phyloP scores from a whole-genome alignment of 2,113 vertebrate species.

The Numenius arquata region DNA sequence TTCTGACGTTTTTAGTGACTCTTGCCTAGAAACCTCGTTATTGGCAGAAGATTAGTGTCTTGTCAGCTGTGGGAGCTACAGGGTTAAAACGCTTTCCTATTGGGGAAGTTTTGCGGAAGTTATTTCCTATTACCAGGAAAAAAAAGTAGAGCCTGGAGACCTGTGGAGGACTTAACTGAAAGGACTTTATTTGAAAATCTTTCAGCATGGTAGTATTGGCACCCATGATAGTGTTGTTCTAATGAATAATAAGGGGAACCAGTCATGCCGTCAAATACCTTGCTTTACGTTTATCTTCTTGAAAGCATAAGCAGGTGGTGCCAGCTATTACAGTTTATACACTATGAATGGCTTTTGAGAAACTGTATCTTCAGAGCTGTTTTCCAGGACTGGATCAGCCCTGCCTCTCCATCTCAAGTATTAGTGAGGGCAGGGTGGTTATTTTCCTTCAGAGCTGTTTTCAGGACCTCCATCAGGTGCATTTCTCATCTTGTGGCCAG shows the following conservation, averaged over 20 bases:
- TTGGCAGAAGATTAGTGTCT: not conserved
- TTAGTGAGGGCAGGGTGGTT: not conserved
- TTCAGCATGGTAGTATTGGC: not conserved
- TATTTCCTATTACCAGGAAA: not conserved
- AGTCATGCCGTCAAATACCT: not conserved
- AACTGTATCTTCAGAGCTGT: not conserved
- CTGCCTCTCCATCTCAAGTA: not conserved
- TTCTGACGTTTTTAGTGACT: not conserved
- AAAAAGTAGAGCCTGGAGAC: not conserved
- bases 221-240: not conserved
- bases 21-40: not conserved
- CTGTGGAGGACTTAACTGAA: not conserved
- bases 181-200: not conserved
- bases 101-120: not conserved
- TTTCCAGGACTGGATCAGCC: not conserved
- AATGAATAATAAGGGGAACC: not conserved
- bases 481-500: not conserved
- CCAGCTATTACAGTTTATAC: not conserved
- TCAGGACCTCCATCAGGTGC: not conserved
- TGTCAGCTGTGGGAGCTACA: not conserved
- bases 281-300: not conserved
- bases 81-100: not conserved
- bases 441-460: not conserved
- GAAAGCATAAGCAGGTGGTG: not conserved
- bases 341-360: not conserved